phyloP scores from a whole-genome alignment of 2,797 vertebrate species.

The Myotis findleyi region DNA sequence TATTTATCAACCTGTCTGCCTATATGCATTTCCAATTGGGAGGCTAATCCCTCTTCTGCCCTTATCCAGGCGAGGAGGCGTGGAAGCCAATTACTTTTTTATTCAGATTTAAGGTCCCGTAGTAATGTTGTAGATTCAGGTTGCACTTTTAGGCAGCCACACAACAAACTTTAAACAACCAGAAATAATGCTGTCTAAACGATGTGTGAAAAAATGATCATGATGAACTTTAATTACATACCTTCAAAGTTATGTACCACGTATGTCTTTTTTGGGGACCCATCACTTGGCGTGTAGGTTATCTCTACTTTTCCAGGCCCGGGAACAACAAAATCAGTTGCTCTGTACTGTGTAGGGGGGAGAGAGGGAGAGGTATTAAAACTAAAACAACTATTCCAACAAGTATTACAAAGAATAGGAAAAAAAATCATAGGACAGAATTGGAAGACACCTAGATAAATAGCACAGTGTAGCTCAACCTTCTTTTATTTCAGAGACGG shows the following conservation, averaged over 20 bases:
- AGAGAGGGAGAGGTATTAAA: neutral
- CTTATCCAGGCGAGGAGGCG: neutral
- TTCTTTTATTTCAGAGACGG: neutral
- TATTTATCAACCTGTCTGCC: neutral
- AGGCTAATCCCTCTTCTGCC: neutral
- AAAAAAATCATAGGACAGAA: neutral
- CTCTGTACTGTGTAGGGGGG: conserved; percentile 92
- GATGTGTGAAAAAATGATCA: neutral
- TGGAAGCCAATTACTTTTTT: neutral
- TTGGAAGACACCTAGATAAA: neutral
- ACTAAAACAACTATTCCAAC: neutral
- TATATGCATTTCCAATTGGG: neutral
- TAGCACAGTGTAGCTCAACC: neutral
- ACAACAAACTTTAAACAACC: neutral
- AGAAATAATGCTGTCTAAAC: neutral
- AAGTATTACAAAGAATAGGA: neutral
- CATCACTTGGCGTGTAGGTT: conserved; percentile 92
- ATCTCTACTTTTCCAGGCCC: conserved; percentile 97
- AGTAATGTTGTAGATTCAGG: neutral
- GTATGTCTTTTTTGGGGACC: conserved; percentile 91
- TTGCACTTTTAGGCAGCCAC: neutral
- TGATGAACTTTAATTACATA: conserved; percentile 81
- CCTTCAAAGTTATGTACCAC: conserved; percentile 95
- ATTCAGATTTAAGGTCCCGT: neutral
- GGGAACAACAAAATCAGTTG: conserved; percentile 98